Conservation (phyloP, 2,888 invertebrate genomes). For the Leucophora obtusa region DNA sequence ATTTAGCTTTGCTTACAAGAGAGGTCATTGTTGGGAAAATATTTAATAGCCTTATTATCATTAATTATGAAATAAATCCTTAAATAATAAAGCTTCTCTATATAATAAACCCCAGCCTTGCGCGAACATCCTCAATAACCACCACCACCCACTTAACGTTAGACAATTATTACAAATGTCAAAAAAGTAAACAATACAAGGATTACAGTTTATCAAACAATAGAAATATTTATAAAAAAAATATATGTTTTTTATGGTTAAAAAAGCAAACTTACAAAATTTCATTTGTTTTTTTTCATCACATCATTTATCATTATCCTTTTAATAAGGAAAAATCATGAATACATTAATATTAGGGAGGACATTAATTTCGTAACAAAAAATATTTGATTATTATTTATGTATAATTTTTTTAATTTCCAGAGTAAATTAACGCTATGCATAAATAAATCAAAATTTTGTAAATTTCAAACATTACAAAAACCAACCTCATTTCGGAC, state of each 20-base stretch:
- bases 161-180: conserved; percentile 56
- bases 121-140: conserved; percentile 16
- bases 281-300: conserved; percentile 26
- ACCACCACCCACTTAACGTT: conserved; percentile 38
- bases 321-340: conserved; percentile 43
- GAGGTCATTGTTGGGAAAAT: conserved; percentile 38
- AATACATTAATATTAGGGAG: background rate
- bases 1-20: conserved; percentile 36
- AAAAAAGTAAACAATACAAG: conserved; percentile 59
- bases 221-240: conserved; percentile 51
- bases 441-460: too few relatives aligned
- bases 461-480: too few relatives aligned
- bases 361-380: too few relatives aligned
- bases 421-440: too few relatives aligned
- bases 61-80: conserved; percentile 64
- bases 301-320: conserved; percentile 59
- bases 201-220: conserved; percentile 64
- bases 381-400: too few relatives aligned
- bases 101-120: conserved; percentile 17
- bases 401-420: too few relatives aligned
- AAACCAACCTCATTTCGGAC: too few relatives aligned
- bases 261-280: background rate
- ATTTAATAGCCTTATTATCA: conserved; percentile 58
- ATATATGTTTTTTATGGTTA: conserved; percentile 53
- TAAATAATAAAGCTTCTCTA: conserved; percentile 37